phyloP scores from a whole-genome alignment of 2,888 invertebrate genomes.

The Siphonodentalium dalli region DNA sequence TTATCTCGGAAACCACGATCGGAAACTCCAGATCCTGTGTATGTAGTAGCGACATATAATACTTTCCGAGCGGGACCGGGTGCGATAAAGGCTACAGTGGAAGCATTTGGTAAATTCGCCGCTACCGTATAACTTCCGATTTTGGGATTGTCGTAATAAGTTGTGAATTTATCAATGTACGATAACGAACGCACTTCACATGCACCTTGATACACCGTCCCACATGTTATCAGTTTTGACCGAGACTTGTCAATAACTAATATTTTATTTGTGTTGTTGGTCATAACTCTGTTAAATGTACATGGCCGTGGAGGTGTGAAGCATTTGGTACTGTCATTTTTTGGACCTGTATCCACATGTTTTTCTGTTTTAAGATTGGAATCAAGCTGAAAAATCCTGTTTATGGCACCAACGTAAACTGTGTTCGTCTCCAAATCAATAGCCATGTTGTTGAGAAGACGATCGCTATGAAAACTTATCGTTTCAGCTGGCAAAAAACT shows the following conservation, averaged over 20 bases:
- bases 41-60: slow-evolving; percentile 92
- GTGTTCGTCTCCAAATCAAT: slow-evolving; percentile 8
- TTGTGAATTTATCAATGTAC: slow-evolving; percentile 38
- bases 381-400: slow-evolving; percentile 89
- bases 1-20: slow-evolving; percentile 66
- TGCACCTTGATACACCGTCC: slow-evolving; percentile 57
- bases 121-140: slow-evolving; percentile 72
- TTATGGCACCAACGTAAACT: slow-evolving; percentile 87
- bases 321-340: slow-evolving; percentile 89
- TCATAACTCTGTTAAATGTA: slow-evolving; percentile 30
- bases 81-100: slow-evolving; percentile 95
- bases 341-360: slow-evolving; percentile 68
- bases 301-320: slow-evolving; percentile 66
- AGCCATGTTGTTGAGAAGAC: no score
- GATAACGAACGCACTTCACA: slow-evolving; percentile 50
- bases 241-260: slow-evolving; percentile 43
- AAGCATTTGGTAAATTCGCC: slow-evolving; percentile 92
- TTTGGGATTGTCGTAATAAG: slow-evolving; percentile 31
- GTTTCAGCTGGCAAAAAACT: no score
- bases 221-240: slow-evolving; percentile 57
- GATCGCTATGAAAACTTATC: no score
- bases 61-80: slow-evolving; percentile 73
- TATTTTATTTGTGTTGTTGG: slow-evolving; percentile 57
- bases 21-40: slow-evolving; percentile 39
- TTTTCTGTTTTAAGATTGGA: slow-evolving; percentile 84